Evolutionary conservation across 2,113 vertebrate genomes (phyloP).

Genomic region (Melozone crissalis): DNA sequence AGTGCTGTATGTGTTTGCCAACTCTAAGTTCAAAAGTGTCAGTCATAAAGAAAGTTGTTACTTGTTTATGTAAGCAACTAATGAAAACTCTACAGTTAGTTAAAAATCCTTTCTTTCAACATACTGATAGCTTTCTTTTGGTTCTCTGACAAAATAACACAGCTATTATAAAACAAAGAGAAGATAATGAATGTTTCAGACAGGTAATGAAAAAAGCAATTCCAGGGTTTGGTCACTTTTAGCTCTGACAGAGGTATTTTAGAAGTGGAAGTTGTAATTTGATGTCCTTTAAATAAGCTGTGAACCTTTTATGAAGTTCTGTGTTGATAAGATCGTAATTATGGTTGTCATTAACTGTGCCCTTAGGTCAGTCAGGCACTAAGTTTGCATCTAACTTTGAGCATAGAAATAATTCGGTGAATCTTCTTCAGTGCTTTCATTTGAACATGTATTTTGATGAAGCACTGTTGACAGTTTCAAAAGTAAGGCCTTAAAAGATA

Average conservation of each 20-base stretch:
- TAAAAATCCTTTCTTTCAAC: neutral
- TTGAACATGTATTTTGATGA: neutral
- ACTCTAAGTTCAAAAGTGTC: neutral
- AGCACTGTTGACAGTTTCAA: neutral
- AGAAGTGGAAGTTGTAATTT: neutral
- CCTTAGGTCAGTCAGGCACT: slow-evolving; percentile 18
- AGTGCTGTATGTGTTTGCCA: neutral
- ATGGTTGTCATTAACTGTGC: slow-evolving; percentile 3
- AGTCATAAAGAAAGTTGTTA: neutral
- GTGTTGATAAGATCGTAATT: neutral
- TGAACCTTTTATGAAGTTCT: neutral
- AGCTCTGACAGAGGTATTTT: neutral
- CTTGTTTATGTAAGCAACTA: neutral
- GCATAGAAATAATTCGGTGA: neutral
- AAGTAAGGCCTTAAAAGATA: neutral
- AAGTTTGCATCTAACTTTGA: neutral
- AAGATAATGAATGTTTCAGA: neutral
- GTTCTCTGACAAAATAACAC: neutral
- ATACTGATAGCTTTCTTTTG: neutral
- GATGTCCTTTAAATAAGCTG: neutral
- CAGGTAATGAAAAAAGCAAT: neutral
- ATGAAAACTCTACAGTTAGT: neutral
- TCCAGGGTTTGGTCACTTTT: neutral
- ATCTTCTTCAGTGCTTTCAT: neutral
- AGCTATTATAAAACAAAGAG: neutral